Evolutionary conservation across 2,797 vertebrate genomes (phyloP).

Genomic region (Thunnus albacares): DNA sequence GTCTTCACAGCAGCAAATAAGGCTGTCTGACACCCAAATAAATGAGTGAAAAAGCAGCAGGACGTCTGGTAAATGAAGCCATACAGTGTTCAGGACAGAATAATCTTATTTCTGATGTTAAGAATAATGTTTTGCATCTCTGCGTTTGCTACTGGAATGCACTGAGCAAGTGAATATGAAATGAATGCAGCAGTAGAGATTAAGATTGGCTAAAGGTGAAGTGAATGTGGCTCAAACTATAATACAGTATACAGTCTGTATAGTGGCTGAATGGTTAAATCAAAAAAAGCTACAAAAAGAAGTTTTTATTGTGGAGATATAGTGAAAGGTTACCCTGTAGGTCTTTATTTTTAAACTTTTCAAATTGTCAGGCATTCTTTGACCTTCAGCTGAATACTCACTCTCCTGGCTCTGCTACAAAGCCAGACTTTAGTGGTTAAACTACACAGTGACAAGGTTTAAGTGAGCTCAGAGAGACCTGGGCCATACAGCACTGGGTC

Average conservation of each 20-base stretch:
- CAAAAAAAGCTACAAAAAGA: neutral
- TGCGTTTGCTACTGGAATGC: neutral
- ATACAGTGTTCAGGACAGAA: neutral
- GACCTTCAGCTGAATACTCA: neutral
- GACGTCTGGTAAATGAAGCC: neutral
- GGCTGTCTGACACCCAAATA: neutral
- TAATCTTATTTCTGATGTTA: neutral
- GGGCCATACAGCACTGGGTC: slow-evolving; percentile 52
- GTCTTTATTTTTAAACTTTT: neutral
- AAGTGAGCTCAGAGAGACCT: slow-evolving; percentile 20
- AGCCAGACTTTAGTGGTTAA: slow-evolving; percentile 3
- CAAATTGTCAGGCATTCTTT: neutral
- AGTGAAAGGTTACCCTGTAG: neutral
- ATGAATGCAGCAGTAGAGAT: neutral
- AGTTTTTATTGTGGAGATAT: neutral
- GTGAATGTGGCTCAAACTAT: neutral
- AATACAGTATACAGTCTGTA: neutral
- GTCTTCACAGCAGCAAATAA: neutral
- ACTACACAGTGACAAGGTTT: slow-evolving; percentile 27
- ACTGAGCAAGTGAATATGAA: neutral
- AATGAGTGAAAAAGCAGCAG: neutral
- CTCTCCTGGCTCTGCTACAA: neutral
- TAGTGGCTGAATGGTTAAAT: neutral
- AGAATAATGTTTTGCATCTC: neutral
- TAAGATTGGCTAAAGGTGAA: neutral